These are phyloP conservation scores for Paracentrotus lividus DNA, from an alignment of 53 echinoderm and acorn worm species.

Conservation along the genomic window DNA sequence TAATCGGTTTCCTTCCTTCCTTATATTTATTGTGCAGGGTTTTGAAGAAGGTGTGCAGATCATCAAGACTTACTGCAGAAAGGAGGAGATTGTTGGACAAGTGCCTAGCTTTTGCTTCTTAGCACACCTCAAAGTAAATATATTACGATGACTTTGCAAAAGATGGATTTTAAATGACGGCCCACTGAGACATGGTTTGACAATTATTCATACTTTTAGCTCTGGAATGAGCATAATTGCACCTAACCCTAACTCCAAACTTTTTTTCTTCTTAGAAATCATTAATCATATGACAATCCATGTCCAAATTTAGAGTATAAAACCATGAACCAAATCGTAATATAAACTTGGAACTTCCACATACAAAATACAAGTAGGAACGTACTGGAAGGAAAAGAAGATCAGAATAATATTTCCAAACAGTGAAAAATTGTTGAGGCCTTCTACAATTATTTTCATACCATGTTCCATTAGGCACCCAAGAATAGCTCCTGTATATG, in stretches of 20 bases:
- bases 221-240: no score
- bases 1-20: conserved; percentile 5
- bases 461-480: not conserved
- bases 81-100: not conserved
- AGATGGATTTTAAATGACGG: not conserved
- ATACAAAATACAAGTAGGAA: no score
- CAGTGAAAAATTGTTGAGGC: no score
- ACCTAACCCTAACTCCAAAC: no score
- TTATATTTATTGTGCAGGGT: conserved; percentile 20
- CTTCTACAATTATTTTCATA: not conserved
- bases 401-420: no score
- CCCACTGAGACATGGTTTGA: no score
- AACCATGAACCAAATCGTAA: not conserved
- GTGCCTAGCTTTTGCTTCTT: not conserved
- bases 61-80: not conserved
- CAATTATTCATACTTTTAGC: no score
- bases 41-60: not conserved
- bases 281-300: not conserved
- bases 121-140: not conserved
- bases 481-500: not conserved
- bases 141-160: conserved; percentile 3
- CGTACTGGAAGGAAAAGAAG: no score
- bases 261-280: not conserved
- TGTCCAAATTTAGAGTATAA: not conserved
- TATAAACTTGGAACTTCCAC: not conserved